phyloP scores from a whole-genome alignment of 92 coral and sea anemone species.

The Blastomussa wellsi region DNA sequence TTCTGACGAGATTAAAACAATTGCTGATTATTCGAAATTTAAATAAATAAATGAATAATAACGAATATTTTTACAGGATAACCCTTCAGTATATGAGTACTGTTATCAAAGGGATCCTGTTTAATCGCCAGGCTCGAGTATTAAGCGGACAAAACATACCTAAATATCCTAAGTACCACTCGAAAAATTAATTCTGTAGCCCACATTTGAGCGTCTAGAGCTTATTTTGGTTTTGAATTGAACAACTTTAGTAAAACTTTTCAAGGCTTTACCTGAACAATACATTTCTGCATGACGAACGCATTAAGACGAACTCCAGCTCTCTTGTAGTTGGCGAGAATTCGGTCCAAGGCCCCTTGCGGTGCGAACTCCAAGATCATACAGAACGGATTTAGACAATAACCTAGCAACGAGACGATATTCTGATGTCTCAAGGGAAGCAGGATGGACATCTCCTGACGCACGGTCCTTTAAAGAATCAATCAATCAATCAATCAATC shows the following conservation, averaged over 20 bases:
- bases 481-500: background rate
- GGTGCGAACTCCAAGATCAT: constrained; percentile 97
- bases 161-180: background rate
- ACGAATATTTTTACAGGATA: no score
- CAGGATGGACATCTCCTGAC: constrained; percentile 94
- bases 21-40: no score
- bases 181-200: background rate
- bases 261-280: constrained; percentile 98
- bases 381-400: constrained; percentile 92
- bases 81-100: no score
- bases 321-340: constrained; percentile 85
- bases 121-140: no score
- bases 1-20: no score
- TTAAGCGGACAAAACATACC: no score
- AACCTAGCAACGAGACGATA: constrained; percentile 85
- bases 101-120: no score
- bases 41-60: no score
- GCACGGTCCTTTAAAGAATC: constrained; percentile 69
- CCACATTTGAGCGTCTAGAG: background rate
- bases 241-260: background rate
- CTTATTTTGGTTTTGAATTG: background rate
- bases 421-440: constrained; percentile 87
- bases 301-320: constrained; percentile 84
- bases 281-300: constrained; percentile 93
- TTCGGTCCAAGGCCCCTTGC: constrained; percentile 85